These are phyloP conservation scores for Lucinisca nassula DNA, from an alignment of 2,888 invertebrate genomes.

Conservation along the genomic window DNA sequence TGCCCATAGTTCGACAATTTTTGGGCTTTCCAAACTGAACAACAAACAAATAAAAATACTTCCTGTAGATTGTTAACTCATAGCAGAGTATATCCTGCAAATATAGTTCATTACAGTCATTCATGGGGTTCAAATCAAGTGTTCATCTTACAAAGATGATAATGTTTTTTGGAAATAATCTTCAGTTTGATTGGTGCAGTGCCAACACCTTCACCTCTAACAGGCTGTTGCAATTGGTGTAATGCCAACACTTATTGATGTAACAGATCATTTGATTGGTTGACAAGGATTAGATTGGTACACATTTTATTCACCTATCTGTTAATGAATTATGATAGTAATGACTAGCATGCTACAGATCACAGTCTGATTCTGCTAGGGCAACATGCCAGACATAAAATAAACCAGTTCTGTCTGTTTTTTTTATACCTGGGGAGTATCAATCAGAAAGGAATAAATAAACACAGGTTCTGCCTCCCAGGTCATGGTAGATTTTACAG, in stretches of 20 bases:
- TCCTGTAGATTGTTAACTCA: neutral
- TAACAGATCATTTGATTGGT: slow-evolving; percentile 19
- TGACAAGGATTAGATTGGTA: slow-evolving; percentile 11
- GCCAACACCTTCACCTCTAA: neutral
- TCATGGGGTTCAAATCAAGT: slow-evolving; percentile 13
- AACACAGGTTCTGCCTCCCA: neutral
- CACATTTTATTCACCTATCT: neutral
- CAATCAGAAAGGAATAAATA: neutral
- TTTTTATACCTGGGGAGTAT: neutral
- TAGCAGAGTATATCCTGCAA: neutral
- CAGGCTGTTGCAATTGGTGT: slow-evolving; percentile 5
- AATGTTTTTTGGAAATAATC: neutral
- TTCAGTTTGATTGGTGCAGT: neutral
- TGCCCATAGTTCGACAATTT: no score
- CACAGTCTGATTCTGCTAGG: slow-evolving; percentile 17
- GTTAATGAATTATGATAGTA: slow-evolving; percentile 15
- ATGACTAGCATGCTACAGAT: slow-evolving; percentile 12
- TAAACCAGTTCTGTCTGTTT: slow-evolving; percentile 11
- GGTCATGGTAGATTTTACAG: neutral
- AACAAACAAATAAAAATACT: no score
- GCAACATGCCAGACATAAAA: slow-evolving; percentile 9
- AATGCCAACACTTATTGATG: slow-evolving; percentile 9
- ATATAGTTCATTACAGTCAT: slow-evolving; percentile 15
- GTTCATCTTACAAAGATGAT: slow-evolving; percentile 10
- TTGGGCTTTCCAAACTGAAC: no score